These are phyloP conservation scores for Collichthys lucidus DNA, from an alignment of 2,113 vertebrate genomes.

Conservation along the genomic window DNA sequence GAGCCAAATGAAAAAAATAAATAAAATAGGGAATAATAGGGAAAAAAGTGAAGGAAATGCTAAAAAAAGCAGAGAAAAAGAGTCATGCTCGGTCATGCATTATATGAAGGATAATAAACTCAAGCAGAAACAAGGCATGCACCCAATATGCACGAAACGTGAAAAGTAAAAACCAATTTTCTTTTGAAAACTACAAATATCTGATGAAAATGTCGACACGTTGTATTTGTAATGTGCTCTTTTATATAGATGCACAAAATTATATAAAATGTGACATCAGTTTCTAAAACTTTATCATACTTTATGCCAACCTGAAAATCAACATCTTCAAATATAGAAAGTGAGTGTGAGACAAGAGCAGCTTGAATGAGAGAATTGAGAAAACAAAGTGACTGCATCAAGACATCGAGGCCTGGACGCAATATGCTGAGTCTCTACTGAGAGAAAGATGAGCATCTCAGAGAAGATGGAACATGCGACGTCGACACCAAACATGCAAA, in stretches of 20 bases:
- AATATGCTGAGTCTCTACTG: background rate
- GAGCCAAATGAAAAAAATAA: background rate
- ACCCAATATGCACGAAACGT: background rate
- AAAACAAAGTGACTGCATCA: background rate
- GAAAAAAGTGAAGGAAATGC: background rate
- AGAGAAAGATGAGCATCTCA: background rate
- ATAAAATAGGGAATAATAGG: background rate
- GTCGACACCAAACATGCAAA: constrained; percentile 12
- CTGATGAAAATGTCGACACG: background rate
- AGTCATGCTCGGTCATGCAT: constrained; percentile 26
- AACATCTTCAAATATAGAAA: background rate
- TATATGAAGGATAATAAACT: background rate
- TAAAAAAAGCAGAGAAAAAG: background rate
- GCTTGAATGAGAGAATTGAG: background rate
- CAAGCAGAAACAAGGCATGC: constrained; percentile 14
- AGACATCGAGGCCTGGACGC: background rate
- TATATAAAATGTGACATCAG: background rate
- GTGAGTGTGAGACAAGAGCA: background rate
- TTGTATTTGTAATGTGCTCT: background rate
- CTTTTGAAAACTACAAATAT: background rate
- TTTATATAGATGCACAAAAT: background rate
- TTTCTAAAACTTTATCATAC: background rate
- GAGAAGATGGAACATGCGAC: constrained; percentile 1
- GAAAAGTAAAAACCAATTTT: background rate
- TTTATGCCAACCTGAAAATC: background rate